phyloP scores from a whole-genome alignment of 2,113 vertebrate genomes.

The Synodontis membranacea region DNA sequence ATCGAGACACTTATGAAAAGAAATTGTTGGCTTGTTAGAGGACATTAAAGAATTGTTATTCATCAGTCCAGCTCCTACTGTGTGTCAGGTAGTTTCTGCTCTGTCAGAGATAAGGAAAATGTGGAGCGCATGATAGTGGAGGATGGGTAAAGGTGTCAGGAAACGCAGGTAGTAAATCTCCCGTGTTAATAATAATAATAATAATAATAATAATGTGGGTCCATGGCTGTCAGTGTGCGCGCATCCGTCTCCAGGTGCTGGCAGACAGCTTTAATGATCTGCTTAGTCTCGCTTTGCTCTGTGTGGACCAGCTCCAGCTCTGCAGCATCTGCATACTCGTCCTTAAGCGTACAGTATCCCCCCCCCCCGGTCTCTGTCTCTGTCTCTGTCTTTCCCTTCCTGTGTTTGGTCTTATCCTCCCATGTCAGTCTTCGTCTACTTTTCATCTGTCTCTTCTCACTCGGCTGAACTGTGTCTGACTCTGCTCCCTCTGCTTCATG shows the following conservation, averaged over 20 bases:
- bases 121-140: background rate
- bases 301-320: constrained; percentile 24
- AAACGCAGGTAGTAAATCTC: constrained; percentile 23
- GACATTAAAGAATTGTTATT: background rate
- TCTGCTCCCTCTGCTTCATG: background rate
- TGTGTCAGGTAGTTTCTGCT: background rate
- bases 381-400: constrained; percentile 24
- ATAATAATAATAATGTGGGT: constrained; percentile 39
- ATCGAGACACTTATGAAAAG: constrained; percentile 1
- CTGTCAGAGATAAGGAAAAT: background rate
- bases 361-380: background rate
- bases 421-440: background rate
- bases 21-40: background rate
- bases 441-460: background rate
- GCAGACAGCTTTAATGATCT: constrained; percentile 40
- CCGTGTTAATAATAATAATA: constrained; percentile 35
- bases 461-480: background rate
- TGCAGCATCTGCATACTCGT: constrained; percentile 30
- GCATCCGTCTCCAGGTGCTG: constrained; percentile 26
- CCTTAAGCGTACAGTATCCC: background rate
- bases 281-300: constrained; percentile 21
- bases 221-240: background rate
- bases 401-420: constrained; percentile 53
- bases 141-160: constrained; percentile 24
- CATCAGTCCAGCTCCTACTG: background rate